Evolutionary conservation across 2,888 invertebrate genomes (phyloP).

Genomic region (Chouioia cunea): DNA sequence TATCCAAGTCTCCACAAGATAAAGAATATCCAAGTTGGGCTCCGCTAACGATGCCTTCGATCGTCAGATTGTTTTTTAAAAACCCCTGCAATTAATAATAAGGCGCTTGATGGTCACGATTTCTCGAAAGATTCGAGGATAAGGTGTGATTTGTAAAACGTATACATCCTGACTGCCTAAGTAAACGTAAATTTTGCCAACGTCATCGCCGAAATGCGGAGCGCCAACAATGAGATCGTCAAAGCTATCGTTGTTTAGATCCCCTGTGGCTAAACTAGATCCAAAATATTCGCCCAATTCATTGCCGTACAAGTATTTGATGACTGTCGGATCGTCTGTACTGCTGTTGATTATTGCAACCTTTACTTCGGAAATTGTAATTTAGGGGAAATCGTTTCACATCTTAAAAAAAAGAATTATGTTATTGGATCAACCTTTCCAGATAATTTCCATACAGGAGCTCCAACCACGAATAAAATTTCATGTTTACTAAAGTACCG

Average conservation of each 20-base stretch:
- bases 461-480: constrained; percentile 53
- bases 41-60: constrained; percentile 66
- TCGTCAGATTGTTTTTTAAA: constrained; percentile 39
- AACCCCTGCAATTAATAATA: constrained; percentile 45
- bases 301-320: constrained; percentile 47
- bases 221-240: constrained; percentile 61
- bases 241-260: constrained; percentile 59
- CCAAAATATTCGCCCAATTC: constrained; percentile 61
- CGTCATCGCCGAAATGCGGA: constrained; percentile 59
- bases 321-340: neutral
- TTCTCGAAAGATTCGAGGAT: no score
- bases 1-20: constrained; percentile 72
- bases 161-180: constrained; percentile 49
- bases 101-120: no score
- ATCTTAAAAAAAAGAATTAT: neutral
- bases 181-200: constrained; percentile 57
- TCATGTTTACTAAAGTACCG: constrained; percentile 53
- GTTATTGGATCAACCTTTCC: constrained; percentile 51
- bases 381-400: neutral
- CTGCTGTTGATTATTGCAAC: constrained; percentile 26
- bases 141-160: neutral
- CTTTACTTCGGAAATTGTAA: neutral
- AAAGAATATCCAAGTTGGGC: constrained; percentile 74
- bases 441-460: constrained; percentile 56
- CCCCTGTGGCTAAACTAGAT: constrained; percentile 58